Conservation (phyloP, 2,888 invertebrate species). For the Drosophila limbata region DNA sequence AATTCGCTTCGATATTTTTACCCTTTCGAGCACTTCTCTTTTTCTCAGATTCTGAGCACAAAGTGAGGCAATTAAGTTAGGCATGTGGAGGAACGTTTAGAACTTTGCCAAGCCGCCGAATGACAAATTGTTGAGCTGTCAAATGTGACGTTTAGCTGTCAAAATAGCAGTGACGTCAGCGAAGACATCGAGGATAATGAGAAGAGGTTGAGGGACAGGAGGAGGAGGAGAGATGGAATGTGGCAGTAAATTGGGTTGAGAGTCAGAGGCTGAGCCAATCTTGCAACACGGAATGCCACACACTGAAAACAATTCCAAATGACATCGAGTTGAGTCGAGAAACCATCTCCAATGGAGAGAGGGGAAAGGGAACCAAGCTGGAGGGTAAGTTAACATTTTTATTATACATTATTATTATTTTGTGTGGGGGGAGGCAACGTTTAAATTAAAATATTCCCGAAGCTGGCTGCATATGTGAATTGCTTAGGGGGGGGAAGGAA, state of each 20-base stretch:
- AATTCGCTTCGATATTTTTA: constrained; percentile 7
- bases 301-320: constrained; percentile 44
- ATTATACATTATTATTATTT: constrained; percentile 50
- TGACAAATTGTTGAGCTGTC: constrained; percentile 83
- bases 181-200: constrained; percentile 25
- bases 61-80: constrained; percentile 60
- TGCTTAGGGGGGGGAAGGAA: not conserved
- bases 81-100: constrained; percentile 42
- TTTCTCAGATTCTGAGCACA: not conserved
- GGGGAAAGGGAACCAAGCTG: not conserved
- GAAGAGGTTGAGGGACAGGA: constrained; percentile 4
- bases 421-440: constrained; percentile 37
- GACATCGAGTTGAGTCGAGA: constrained; percentile 1
- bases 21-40: not conserved
- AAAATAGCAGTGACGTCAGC: constrained; percentile 76
- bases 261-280: constrained; percentile 35
- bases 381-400: constrained; percentile 53
- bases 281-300: constrained; percentile 14
- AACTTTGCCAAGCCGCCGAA: constrained; percentile 37
- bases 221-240: not conserved
- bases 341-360: not conserved
- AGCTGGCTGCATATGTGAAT: constrained; percentile 52
- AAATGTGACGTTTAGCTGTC: constrained; percentile 81
- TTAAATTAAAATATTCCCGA: constrained; percentile 71
- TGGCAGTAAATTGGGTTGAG: constrained; percentile 26